Conservation (phyloP, 2,888 invertebrate species). For the Myathropa florea region DNA sequence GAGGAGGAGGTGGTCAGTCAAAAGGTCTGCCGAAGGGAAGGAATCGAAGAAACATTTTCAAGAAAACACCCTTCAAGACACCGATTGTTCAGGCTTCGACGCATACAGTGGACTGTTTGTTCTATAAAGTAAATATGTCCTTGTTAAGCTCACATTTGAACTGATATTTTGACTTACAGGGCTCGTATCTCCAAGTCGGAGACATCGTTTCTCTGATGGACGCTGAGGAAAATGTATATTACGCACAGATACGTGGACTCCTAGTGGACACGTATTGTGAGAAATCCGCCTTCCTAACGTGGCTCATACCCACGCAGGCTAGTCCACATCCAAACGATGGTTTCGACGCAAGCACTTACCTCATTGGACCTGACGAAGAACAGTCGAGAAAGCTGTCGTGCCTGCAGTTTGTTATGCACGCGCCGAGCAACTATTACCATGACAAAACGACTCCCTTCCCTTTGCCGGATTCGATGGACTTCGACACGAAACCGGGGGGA, state of each 20-base stretch:
- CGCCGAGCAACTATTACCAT: conserved; percentile 94
- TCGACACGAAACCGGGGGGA: conserved; percentile 82
- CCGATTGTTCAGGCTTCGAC: conserved; percentile 91
- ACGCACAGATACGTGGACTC: conserved; percentile 94
- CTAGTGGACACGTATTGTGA: conserved; percentile 95
- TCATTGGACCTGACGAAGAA: conserved; percentile 95
- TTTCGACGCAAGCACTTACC: conserved; percentile 94
- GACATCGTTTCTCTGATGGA: conserved; percentile 94
- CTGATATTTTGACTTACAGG: conserved; percentile 79
- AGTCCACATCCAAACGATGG: conserved; percentile 89
- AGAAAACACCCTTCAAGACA: conserved; percentile 90
- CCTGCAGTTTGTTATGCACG: conserved; percentile 96
- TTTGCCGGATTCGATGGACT: conserved; percentile 80
- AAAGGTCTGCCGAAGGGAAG: conserved; percentile 84
- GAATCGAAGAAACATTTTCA: conserved; percentile 89
- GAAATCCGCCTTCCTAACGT: conserved; percentile 94
- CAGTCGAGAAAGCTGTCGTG: conserved; percentile 91
- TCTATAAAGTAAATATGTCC: conserved; percentile 85
- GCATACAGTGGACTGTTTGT: conserved; percentile 88
- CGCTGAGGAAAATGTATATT: conserved; percentile 88
- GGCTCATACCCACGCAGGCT: conserved; percentile 92
- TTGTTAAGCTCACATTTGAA: no score
- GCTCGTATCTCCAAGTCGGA: conserved; percentile 92
- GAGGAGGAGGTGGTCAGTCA: conserved; percentile 57
- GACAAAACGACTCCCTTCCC: conserved; percentile 90